Conservation (phyloP, 2,888 invertebrate genomes). For the Itoplectis maculator region DNA sequence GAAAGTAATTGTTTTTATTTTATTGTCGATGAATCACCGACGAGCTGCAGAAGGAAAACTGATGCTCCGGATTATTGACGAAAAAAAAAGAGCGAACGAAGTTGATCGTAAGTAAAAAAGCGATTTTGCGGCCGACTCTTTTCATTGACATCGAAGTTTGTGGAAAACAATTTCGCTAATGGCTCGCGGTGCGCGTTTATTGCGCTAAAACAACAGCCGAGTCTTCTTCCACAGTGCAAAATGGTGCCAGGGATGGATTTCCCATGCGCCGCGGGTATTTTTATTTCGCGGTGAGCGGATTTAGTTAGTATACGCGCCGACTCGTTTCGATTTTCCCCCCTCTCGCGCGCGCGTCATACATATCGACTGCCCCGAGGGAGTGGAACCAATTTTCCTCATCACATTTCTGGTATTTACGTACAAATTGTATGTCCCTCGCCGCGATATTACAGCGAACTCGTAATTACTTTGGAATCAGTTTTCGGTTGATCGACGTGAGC, state of each 20-base stretch:
- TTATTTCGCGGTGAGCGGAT: background rate
- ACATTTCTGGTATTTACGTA: conserved; percentile 10
- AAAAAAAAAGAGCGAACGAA: too few species aligned
- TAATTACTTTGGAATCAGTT: conserved; percentile 38
- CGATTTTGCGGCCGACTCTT: too few species aligned
- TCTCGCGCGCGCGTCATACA: background rate
- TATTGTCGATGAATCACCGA: too few species aligned
- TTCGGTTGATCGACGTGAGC: conserved; percentile 9
- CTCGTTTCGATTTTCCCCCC: conserved; percentile 7
- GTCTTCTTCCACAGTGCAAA: too few species aligned
- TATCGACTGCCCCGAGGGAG: background rate
- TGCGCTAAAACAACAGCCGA: too few species aligned
- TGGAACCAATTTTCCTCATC: conserved; percentile 1
- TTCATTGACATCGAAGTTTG: too few species aligned
- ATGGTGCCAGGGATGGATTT: background rate
- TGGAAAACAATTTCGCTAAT: too few species aligned
- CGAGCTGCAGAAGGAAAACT: too few species aligned
- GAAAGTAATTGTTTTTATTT: too few species aligned
- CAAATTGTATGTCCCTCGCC: background rate
- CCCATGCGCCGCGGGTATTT: background rate
- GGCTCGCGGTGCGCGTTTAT: too few species aligned
- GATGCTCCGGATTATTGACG: too few species aligned
- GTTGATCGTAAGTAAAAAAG: too few species aligned
- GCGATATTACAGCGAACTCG: conserved; percentile 12
- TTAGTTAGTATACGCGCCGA: background rate